These are phyloP conservation scores for Sorex araneus DNA, from an alignment of 2,113 vertebrate genomes.

Conservation along the genomic window DNA sequence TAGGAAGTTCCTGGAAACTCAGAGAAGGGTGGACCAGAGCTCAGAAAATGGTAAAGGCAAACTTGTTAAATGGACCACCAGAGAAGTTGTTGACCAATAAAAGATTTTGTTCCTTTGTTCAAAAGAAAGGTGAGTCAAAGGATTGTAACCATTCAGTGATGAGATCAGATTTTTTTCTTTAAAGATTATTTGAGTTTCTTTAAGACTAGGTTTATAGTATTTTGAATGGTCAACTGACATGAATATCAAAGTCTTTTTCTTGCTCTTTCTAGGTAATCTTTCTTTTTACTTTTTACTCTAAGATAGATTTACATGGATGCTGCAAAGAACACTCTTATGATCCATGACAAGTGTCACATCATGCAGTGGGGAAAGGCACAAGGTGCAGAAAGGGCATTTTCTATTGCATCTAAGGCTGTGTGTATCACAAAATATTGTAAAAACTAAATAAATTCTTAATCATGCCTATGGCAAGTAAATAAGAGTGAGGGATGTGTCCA, in stretches of 20 bases:
- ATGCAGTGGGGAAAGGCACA: not conserved
- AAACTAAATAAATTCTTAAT: not conserved
- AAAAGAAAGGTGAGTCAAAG: not conserved
- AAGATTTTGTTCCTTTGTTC: not conserved
- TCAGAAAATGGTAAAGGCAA: not conserved
- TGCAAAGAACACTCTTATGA: not conserved
- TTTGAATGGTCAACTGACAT: not conserved
- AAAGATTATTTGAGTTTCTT: not conserved
- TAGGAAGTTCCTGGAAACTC: not conserved
- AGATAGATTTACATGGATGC: not conserved
- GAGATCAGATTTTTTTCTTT: not conserved
- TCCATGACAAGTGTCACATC: not conserved
- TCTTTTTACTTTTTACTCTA: not conserved
- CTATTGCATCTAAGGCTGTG: not conserved
- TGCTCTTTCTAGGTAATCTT: not conserved
- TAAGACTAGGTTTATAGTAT: not conserved
- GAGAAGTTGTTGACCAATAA: accelerated
- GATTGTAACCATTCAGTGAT: not conserved
- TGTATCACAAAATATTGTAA: not conserved
- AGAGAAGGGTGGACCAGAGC: not conserved
- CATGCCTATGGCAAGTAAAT: not conserved
- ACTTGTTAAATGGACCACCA: not conserved
- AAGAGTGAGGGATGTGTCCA: not conserved
- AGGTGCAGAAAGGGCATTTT: not conserved
- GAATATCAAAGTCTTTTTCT: constrained; percentile 13